Conservation (phyloP, 2,888 invertebrate species). For the Argynnis bischoffii region DNA sequence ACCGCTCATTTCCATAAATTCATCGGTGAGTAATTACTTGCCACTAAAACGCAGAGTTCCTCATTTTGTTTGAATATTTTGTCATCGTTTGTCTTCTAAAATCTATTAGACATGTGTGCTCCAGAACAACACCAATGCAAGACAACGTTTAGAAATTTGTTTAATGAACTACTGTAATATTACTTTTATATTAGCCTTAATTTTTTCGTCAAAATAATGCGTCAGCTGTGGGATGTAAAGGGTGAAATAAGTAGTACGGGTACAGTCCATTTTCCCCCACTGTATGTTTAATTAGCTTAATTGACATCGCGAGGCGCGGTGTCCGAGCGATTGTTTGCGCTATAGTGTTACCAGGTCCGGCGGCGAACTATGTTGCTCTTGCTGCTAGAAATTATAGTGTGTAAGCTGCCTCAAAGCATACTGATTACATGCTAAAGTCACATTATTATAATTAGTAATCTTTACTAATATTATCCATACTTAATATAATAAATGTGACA, state of each 20-base stretch:
- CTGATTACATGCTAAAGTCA: not conserved
- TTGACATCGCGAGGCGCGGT: slow-evolving; percentile 80
- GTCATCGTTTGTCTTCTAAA: slow-evolving; percentile 58
- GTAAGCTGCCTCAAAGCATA: slow-evolving; percentile 10
- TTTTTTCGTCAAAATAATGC: slow-evolving; percentile 71
- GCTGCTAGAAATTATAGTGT: slow-evolving; percentile 37
- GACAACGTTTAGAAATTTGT: not conserved
- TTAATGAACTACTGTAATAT: slow-evolving; percentile 42
- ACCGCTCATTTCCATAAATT: slow-evolving; percentile 82
- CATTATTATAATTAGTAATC: not conserved
- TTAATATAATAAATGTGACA: too few species aligned
- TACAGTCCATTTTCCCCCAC: slow-evolving; percentile 63
- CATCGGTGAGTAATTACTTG: slow-evolving; percentile 79
- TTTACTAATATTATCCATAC: too few species aligned
- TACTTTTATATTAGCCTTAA: slow-evolving; percentile 59
- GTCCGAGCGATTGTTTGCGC: slow-evolving; percentile 79
- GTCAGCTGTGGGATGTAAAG: slow-evolving; percentile 56
- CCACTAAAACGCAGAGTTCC: slow-evolving; percentile 72
- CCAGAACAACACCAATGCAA: too few species aligned
- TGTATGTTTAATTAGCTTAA: slow-evolving; percentile 81
- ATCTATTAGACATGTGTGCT: not conserved
- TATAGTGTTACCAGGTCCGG: slow-evolving; percentile 69
- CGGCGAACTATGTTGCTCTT: slow-evolving; percentile 49
- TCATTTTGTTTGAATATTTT: slow-evolving; percentile 77
- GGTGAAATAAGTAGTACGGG: slow-evolving; percentile 44